Conservation (phyloP, 2,113 vertebrate species). For the Lipophrys pholis region DNA sequence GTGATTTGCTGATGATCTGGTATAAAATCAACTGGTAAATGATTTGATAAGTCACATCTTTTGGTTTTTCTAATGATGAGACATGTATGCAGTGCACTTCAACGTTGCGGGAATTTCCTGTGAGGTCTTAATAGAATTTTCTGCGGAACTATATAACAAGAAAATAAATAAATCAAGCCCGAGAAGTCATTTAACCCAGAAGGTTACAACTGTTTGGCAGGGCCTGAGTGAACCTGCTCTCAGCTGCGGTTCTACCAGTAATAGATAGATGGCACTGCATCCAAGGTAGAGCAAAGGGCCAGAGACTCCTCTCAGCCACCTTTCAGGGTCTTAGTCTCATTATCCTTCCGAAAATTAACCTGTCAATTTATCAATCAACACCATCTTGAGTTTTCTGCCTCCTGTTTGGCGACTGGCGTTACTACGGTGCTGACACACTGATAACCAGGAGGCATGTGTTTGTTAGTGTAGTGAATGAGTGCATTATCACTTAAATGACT, state of each 20-base stretch:
- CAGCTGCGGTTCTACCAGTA: constrained; percentile 86
- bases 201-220: constrained; percentile 56
- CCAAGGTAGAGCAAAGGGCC: constrained; percentile 87
- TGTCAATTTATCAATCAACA: constrained; percentile 99
- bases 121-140: constrained; percentile 9
- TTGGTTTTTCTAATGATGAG: background rate
- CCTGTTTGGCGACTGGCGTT: constrained; percentile 86
- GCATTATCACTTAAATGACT: constrained; percentile 99
- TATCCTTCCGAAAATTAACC: constrained; percentile 99
- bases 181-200: constrained; percentile 56
- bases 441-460: constrained; percentile 95
- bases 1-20: background rate
- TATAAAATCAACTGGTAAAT: constrained; percentile 2
- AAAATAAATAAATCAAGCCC: constrained; percentile 30
- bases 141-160: constrained; percentile 14
- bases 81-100: background rate
- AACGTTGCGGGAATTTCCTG: constrained; percentile 18
- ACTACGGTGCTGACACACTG: constrained; percentile 90
- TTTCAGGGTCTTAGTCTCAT: constrained; percentile 94
- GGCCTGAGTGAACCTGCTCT: constrained; percentile 63
- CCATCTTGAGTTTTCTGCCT: constrained; percentile 96
- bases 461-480: constrained; percentile 97
- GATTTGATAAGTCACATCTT: background rate
- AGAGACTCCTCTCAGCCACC: constrained; percentile 76
- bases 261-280: constrained; percentile 99